A percentile compares a stretch with the other conserved stretches of the same genome.
phyloP scores from a whole-genome alignment of 1,140 invertebrate species.

The Luehdorfia chinensis region DNA sequence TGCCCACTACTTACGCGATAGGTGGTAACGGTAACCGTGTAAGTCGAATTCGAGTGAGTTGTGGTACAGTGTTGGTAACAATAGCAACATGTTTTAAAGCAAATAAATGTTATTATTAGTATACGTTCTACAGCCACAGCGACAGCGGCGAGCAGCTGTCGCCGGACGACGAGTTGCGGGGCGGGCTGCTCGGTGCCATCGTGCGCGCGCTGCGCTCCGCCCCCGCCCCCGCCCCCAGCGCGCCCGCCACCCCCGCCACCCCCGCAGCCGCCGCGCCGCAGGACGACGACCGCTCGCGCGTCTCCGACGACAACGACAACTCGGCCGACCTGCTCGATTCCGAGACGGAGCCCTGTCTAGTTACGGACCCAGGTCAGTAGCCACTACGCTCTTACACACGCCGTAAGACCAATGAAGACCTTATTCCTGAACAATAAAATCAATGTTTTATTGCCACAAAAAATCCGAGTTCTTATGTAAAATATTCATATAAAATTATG shows the following conservation, averaged over 20 bases:
- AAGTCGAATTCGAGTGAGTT: too few relatives aligned
- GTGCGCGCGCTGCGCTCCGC: slow-evolving; percentile 46
- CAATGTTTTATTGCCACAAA: too few relatives aligned
- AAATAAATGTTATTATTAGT: too few relatives aligned
- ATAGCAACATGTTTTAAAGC: too few relatives aligned
- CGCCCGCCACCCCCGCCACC: background rate
- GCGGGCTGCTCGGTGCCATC: slow-evolving; percentile 50
- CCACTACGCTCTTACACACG: background rate
- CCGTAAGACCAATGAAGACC: background rate
- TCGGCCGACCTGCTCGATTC: slow-evolving; percentile 86
- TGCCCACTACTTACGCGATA: too few relatives aligned
- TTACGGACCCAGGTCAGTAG: slow-evolving; percentile 81
- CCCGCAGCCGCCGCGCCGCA: slow-evolving; percentile 6
- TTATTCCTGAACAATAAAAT: background rate
- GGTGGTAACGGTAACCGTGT: too few relatives aligned
- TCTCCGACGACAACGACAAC: slow-evolving; percentile 73
- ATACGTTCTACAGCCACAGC: slow-evolving; percentile 63
- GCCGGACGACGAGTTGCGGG: slow-evolving; percentile 47
- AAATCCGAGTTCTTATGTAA: too few relatives aligned
- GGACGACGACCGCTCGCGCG: slow-evolving; percentile 50
- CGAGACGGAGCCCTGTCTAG: slow-evolving; percentile 87
- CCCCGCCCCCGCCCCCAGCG: background rate
- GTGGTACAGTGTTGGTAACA: too few relatives aligned
- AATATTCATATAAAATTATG: too few relatives aligned
- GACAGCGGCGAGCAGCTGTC: slow-evolving; percentile 61